Percentiles rank a stretch among this genome's conserved stretches.
Conservation (phyloP, 2,888 invertebrate species). For the Clostera curtula region DNA sequence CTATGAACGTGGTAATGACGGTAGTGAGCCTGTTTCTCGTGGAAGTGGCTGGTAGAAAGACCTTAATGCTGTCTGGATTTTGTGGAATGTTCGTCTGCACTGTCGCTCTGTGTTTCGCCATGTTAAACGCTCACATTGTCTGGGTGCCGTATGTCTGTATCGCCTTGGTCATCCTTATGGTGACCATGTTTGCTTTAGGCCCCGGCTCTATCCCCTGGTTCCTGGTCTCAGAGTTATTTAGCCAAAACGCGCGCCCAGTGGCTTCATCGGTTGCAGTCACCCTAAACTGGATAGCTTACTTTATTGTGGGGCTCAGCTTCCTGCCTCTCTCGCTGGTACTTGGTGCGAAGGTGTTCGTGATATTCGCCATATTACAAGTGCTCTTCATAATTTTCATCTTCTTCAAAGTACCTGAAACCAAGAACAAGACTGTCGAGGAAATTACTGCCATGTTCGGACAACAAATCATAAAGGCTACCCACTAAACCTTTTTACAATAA, state of each 20-base stretch:
- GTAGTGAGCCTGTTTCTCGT: slow-evolving; percentile 85
- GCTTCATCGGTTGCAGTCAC: slow-evolving; percentile 91
- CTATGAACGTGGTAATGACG: slow-evolving; percentile 91
- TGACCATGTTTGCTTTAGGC: slow-evolving; percentile 93
- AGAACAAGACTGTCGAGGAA: slow-evolving; percentile 89
- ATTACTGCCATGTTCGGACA: slow-evolving; percentile 89
- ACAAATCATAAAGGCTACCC: too few relatives aligned
- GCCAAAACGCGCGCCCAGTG: slow-evolving; percentile 86
- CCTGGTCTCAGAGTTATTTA: slow-evolving; percentile 89
- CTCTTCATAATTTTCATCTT: slow-evolving; percentile 85
- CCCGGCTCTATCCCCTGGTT: slow-evolving; percentile 97
- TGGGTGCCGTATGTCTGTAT: slow-evolving; percentile 84
- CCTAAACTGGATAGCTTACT: slow-evolving; percentile 91
- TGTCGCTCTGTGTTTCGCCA: slow-evolving; percentile 78
- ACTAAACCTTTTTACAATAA: too few relatives aligned
- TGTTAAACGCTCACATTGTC: slow-evolving; percentile 31
- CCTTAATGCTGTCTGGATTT: slow-evolving; percentile 86
- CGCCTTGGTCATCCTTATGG: slow-evolving; percentile 84
- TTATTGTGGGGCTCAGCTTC: slow-evolving; percentile 86
- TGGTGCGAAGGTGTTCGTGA: slow-evolving; percentile 83
- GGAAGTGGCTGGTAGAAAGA: slow-evolving; percentile 88
- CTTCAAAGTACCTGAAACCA: slow-evolving; percentile 92
- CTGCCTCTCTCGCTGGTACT: slow-evolving; percentile 77
- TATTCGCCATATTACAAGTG: slow-evolving; percentile 84
- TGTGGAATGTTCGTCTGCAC: slow-evolving; percentile 85